phyloP scores from a whole-genome alignment of 2,113 vertebrate species.

The Pollachius pollachius region DNA sequence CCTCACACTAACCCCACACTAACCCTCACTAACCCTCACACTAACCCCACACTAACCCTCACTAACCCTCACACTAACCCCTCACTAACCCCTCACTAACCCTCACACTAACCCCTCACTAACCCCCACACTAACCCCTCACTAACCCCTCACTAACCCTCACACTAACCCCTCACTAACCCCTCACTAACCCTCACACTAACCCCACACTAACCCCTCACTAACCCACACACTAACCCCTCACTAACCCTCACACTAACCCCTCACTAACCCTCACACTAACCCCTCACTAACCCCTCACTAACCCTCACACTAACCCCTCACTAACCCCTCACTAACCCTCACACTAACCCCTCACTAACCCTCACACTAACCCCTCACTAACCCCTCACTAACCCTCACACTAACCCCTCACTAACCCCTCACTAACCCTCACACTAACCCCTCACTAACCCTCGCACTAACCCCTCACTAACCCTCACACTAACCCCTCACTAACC shows the following conservation, averaged over 20 bases:
- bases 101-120: too few relatives aligned
- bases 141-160: too few relatives aligned
- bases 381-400: constrained; percentile 49
- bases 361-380: too few relatives aligned
- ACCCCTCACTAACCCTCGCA: neutral
- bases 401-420: constrained; percentile 58
- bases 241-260: neutral
- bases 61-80: neutral
- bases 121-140: too few relatives aligned
- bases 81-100: too few relatives aligned
- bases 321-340: neutral
- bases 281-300: neutral
- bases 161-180: too few relatives aligned
- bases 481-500: neutral
- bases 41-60: too few relatives aligned
- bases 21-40: too few relatives aligned
- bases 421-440: too few relatives aligned
- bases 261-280: too few relatives aligned
- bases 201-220: constrained; percentile 71
- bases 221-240: neutral
- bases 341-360: neutral
- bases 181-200: constrained; percentile 21
- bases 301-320: neutral
- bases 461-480: too few relatives aligned
- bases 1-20: neutral